A percentile compares a stretch with the other conserved stretches of the same genome.
Evolutionary conservation across 2,888 invertebrate species (phyloP).

Genomic region (Parnassius mnemosyne): DNA sequence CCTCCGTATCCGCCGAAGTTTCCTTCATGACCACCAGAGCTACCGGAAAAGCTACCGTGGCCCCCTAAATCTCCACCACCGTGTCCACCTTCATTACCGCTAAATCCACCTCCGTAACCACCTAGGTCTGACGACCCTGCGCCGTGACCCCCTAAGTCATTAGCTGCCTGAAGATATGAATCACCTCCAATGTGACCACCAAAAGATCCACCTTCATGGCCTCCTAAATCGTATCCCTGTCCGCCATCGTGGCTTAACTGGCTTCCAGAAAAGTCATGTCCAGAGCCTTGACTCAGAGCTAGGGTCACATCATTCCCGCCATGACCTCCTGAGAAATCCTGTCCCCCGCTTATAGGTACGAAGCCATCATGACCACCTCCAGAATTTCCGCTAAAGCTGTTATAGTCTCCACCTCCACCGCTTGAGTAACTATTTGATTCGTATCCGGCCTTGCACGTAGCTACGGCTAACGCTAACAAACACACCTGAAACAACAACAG

Average conservation of each 20-base stretch:
- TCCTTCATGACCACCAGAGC: conserved; percentile 31
- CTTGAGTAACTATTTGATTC: conserved; percentile 45
- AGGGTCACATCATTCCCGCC: conserved; percentile 42
- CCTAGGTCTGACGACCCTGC: conserved; percentile 30
- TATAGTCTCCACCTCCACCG: conserved; percentile 16
- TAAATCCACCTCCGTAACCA: conserved; percentile 34
- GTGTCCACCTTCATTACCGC: conserved; percentile 36
- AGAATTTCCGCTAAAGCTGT: conserved; percentile 37
- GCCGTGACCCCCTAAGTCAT: conserved; percentile 52
- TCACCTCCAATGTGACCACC: conserved; percentile 50
- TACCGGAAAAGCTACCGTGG: conserved; percentile 33
- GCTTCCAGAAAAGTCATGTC: conserved; percentile 29
- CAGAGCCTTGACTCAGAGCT: conserved; percentile 34
- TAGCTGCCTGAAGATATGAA: conserved; percentile 67
- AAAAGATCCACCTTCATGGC: conserved; percentile 32
- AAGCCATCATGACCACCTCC: conserved; percentile 39
- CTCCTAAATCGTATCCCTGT: conserved; percentile 31
- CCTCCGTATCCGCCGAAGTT: conserved; percentile 31
- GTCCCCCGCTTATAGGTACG: conserved; percentile 31
- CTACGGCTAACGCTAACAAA: conserved; percentile 66
- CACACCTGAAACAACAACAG: conserved; percentile 57
- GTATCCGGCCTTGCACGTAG: conserved; percentile 65
- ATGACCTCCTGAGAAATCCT: conserved; percentile 38
- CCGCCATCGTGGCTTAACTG: conserved; percentile 28
- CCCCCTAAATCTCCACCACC: conserved; percentile 36